Evolutionary conservation across 2,113 vertebrate species (phyloP).

Genomic region (Penelope pileata): DNA sequence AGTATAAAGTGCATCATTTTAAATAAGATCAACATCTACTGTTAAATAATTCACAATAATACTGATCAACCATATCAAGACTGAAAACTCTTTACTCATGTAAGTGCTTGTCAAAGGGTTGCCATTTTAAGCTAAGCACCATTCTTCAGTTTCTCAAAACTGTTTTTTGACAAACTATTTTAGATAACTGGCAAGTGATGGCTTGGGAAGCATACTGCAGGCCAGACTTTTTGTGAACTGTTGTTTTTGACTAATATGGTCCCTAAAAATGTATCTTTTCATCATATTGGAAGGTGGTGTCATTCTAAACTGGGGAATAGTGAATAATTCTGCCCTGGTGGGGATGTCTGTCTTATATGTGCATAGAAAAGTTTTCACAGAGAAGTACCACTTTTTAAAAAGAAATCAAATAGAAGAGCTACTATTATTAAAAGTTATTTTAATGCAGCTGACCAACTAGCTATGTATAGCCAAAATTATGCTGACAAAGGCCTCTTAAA

Average conservation of each 20-base stretch:
- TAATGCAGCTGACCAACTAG: background rate
- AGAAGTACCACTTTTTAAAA: background rate
- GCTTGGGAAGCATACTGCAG: background rate
- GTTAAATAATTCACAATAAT: background rate
- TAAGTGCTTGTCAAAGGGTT: background rate
- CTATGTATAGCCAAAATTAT: background rate
- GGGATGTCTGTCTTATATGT: background rate
- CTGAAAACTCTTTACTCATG: background rate
- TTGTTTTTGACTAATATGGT: background rate
- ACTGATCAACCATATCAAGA: background rate
- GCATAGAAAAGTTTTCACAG: background rate
- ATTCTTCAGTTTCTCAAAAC: background rate
- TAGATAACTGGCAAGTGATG: background rate
- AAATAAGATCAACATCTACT: background rate
- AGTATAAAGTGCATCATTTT: background rate
- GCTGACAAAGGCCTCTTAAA: background rate
- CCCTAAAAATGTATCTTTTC: background rate
- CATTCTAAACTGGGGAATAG: background rate
- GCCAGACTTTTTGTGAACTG: background rate
- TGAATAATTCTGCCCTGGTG: background rate
- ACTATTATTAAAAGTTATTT: background rate
- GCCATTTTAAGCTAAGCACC: background rate
- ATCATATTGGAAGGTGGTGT: background rate
- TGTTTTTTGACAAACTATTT: background rate
- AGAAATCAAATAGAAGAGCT: background rate